Evolutionary conservation across 2,113 vertebrate species (phyloP).

Genomic region (Addax nasomaculatus): DNA sequence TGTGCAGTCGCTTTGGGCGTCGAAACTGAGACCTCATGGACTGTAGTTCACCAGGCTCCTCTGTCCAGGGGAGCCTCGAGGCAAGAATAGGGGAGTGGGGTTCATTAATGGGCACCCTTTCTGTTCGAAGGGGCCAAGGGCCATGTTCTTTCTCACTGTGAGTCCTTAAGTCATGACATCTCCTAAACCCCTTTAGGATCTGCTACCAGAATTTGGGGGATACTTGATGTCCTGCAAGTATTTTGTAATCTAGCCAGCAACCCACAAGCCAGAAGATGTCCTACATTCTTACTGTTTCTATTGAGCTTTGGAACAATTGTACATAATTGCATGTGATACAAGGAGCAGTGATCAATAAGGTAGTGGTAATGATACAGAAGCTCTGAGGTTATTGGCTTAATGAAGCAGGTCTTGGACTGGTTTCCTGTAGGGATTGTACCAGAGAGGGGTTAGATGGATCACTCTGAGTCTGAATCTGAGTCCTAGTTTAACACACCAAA

Average conservation of each 20-base stretch:
- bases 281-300: neutral
- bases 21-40: neutral
- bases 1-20: neutral
- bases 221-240: neutral
- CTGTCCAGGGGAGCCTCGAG: neutral
- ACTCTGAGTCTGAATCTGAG: slow-evolving; percentile 15
- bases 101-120: neutral
- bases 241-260: slow-evolving; percentile 7
- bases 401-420: slow-evolving; percentile 30
- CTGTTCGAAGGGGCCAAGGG: neutral
- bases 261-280: neutral
- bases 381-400: slow-evolving; percentile 46
- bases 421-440: neutral
- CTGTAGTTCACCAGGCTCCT: neutral
- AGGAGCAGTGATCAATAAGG: slow-evolving; percentile 4
- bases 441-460: slow-evolving; percentile 21
- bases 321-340: slow-evolving; percentile 11
- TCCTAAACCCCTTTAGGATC: neutral
- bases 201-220: neutral
- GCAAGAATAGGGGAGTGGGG: neutral
- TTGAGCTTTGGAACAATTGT: slow-evolving; percentile 18
- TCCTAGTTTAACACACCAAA: slow-evolving; percentile 45
- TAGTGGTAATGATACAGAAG: neutral
- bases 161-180: neutral
- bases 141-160: neutral